Evolutionary conservation across 2,888 invertebrate genomes (phyloP).

Genomic region (Eugnorisma glareosa): DNA sequence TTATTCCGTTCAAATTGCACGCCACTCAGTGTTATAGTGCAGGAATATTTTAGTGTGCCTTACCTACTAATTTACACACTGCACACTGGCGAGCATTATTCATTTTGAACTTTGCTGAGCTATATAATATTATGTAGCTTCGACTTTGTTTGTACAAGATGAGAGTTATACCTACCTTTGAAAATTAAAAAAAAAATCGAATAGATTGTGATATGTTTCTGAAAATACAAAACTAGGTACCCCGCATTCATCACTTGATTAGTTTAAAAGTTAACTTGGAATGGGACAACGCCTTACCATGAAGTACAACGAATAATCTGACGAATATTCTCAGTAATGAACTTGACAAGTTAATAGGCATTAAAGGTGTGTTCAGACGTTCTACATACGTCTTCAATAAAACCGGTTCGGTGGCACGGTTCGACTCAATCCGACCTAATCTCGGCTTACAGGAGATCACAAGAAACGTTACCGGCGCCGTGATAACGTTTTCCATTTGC

Average conservation of each 20-base stretch:
- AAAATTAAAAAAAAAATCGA: too few species aligned
- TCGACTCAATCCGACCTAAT: constrained; percentile 83
- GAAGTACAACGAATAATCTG: not conserved
- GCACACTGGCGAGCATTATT: constrained; percentile 14
- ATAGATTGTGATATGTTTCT: not conserved
- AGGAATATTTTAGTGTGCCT: constrained; percentile 41
- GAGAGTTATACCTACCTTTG: not conserved
- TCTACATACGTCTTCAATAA: constrained; percentile 74
- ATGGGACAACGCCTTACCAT: not conserved
- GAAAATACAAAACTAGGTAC: not conserved
- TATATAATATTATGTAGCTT: not conserved
- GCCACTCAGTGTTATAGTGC: constrained; percentile 41
- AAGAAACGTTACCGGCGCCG: constrained; percentile 81
- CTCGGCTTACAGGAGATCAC: constrained; percentile 85
- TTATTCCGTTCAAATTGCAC: constrained; percentile 62
- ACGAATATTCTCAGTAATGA: constrained; percentile 61
- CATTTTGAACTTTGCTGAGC: constrained; percentile 11
- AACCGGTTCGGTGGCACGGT: constrained; percentile 74
- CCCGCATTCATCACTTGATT: not conserved
- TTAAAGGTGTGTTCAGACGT: constrained; percentile 70
- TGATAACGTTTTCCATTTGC: constrained; percentile 81
- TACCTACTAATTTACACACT: constrained; percentile 42
- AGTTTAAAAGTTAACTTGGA: not conserved
- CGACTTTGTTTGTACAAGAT: not conserved
- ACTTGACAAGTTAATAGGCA: constrained; percentile 72